phyloP scores from a whole-genome alignment of 2,888 invertebrate species.

The Agapetus fuscipes region DNA sequence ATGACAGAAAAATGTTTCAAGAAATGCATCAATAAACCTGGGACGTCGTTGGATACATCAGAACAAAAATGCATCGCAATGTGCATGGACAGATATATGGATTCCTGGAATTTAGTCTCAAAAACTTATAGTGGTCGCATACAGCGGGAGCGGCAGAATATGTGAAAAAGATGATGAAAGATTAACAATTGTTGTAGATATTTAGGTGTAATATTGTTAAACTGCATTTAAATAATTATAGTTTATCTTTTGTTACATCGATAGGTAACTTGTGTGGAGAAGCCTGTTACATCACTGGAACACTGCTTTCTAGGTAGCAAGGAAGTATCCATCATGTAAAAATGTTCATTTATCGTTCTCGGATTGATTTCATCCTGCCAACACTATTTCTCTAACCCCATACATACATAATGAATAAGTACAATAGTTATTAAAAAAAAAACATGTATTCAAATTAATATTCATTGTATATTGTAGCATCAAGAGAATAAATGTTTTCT shows the following conservation, averaged over 20 bases:
- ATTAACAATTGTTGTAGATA: background rate
- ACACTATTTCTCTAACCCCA: background rate
- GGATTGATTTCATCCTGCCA: too few relatives aligned
- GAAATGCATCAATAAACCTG: slow-evolving; percentile 88
- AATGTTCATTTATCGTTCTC: too few relatives aligned
- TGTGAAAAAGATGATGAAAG: slow-evolving; percentile 32
- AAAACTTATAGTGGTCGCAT: slow-evolving; percentile 79
- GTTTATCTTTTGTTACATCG: too few relatives aligned
- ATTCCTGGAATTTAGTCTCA: slow-evolving; percentile 89
- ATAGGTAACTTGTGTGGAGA: too few relatives aligned
- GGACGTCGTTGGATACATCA: slow-evolving; percentile 76
- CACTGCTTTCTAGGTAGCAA: too few relatives aligned
- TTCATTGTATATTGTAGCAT: too few relatives aligned
- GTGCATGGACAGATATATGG: slow-evolving; percentile 99
- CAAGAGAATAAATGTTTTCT: too few relatives aligned
- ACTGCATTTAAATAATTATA: too few relatives aligned
- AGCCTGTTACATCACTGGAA: too few relatives aligned
- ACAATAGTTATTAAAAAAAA: background rate
- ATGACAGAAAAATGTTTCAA: slow-evolving; percentile 97
- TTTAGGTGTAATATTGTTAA: slow-evolving; percentile 17
- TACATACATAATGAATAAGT: background rate
- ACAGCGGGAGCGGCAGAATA: slow-evolving; percentile 64
- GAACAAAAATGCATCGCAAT: slow-evolving; percentile 96
- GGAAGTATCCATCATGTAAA: too few relatives aligned
- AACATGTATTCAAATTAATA: too few relatives aligned